Conservation (phyloP, 2,113 vertebrate species). For the Callaeas wilsoni region DNA sequence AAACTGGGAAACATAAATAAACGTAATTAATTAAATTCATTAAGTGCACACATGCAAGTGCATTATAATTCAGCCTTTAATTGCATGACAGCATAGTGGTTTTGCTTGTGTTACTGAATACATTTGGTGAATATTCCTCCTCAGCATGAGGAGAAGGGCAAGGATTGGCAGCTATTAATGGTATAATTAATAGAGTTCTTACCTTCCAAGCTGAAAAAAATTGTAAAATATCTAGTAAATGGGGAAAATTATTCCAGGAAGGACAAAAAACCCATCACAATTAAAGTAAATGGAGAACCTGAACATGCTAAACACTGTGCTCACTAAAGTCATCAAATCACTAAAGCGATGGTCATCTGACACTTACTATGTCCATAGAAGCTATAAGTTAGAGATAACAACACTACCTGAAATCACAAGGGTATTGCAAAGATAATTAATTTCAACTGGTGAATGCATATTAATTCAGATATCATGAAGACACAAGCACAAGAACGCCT, state of each 20-base stretch:
- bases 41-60: not conserved
- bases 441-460: not conserved
- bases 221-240: not conserved
- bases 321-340: not conserved
- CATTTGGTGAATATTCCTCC: not conserved
- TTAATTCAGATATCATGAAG: not conserved
- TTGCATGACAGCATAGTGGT: not conserved
- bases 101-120: not conserved
- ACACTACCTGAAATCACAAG: not conserved
- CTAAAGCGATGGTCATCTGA: not conserved
- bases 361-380: not conserved
- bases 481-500: not conserved
- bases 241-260: not conserved
- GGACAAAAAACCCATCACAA: not conserved
- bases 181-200: not conserved
- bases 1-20: not conserved
- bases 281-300: not conserved
- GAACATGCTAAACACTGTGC: not conserved
- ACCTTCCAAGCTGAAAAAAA: not conserved
- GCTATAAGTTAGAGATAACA: not conserved
- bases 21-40: not conserved
- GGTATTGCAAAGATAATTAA: not conserved
- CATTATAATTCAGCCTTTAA: not conserved
- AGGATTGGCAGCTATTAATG: not conserved
- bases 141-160: not conserved